These are phyloP conservation scores for Ardeotis arabs DNA, from an alignment of 2,113 vertebrate species.

Conservation along the genomic window DNA sequence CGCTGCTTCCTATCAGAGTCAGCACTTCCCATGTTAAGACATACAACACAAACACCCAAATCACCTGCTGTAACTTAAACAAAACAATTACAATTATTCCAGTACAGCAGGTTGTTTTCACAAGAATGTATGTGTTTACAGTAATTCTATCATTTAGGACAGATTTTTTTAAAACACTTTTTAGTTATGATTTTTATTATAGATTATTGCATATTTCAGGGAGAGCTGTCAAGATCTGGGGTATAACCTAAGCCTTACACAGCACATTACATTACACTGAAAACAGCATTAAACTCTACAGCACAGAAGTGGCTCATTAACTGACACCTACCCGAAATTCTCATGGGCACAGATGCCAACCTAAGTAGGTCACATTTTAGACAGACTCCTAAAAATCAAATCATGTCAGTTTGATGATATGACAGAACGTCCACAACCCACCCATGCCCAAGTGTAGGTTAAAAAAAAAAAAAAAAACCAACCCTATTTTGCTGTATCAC, in stretches of 20 bases:
- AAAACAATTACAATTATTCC: background rate
- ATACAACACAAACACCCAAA: background rate
- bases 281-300: background rate
- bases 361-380: slow-evolving; percentile 46
- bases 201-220: background rate
- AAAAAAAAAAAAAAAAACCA: background rate
- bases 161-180: background rate
- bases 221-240: background rate
- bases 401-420: background rate
- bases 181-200: background rate
- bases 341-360: slow-evolving; percentile 23
- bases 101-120: background rate
- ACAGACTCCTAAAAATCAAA: slow-evolving; percentile 17
- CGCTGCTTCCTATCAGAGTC: background rate
- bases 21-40: background rate
- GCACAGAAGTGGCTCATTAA: slow-evolving; percentile 2
- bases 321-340: background rate
- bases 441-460: background rate
- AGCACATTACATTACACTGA: background rate
- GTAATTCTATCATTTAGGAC: background rate
- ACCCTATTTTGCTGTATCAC: background rate
- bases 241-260: background rate
- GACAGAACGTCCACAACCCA: background rate
- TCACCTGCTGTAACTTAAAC: background rate
- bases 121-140: background rate